Evolutionary conservation across 2,797 vertebrate species (phyloP).

Genomic region (Centroberyx gerrardi): DNA sequence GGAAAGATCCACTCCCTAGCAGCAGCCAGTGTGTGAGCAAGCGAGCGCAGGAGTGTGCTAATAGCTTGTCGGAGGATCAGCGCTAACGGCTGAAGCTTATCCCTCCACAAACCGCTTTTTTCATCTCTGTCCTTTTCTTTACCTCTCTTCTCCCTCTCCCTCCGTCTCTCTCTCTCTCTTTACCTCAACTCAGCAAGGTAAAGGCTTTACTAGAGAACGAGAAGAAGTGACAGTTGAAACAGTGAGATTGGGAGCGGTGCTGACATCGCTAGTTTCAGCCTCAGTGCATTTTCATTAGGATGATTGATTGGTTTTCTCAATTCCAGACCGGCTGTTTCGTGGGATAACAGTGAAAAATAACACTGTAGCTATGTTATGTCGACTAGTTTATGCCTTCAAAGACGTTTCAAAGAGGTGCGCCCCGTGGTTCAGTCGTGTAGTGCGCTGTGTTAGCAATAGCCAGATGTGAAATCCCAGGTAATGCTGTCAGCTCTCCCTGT

Average conservation of each 20-base stretch:
- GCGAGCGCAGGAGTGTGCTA: conserved; percentile 15
- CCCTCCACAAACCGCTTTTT: conserved; percentile 32
- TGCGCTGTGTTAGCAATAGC: conserved; percentile 24
- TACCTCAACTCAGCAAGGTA: conserved; percentile 36
- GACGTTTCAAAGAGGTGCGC: conserved; percentile 34
- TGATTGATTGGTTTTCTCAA: conserved; percentile 69
- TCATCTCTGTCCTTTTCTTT: not conserved
- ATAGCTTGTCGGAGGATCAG: conserved; percentile 56
- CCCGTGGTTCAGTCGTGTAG: conserved; percentile 11
- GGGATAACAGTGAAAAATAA: conserved; percentile 67
- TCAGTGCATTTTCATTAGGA: conserved; percentile 48
- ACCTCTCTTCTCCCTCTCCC: not conserved
- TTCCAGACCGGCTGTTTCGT: conserved; percentile 64
- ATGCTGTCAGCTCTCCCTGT: conserved; percentile 39
- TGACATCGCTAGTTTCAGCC: conserved; percentile 64
- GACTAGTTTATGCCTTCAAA: conserved; percentile 37
- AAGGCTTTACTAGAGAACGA: conserved; percentile 48
- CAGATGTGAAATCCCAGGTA: conserved; percentile 47
- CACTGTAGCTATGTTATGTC: conserved; percentile 37
- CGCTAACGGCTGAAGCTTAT: conserved; percentile 65
- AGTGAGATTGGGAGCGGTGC: conserved; percentile 64
- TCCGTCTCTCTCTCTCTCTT: not conserved
- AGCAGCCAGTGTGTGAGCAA: conserved; percentile 30
- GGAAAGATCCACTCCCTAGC: conserved; percentile 16
- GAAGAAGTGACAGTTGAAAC: conserved; percentile 64